Base-by-base conservation (phyloP, 2,797 vertebrate species). In the Ispidina lecontei region DNA sequence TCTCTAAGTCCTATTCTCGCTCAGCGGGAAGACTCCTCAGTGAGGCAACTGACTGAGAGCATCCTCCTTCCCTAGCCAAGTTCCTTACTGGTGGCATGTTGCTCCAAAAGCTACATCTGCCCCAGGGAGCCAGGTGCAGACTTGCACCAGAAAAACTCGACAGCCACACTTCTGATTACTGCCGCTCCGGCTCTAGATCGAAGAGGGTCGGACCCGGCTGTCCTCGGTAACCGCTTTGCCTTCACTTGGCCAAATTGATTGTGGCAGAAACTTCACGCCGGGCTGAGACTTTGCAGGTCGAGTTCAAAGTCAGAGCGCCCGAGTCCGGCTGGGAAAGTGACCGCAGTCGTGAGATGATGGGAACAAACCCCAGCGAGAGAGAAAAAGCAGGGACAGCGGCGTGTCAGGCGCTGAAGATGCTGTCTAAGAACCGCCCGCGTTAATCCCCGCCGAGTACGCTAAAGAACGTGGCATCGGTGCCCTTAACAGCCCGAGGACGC, bases 201-300 rank as follows among this genome's bases (percentile, higher is more conserved):
- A 10, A 0, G 21, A 6, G 15, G 33, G 59, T 31, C 44, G 33
- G 84, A 31, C 15, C 31, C 15, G 12, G 29, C 14, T 3, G 43
- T 5, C 55, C 23, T n/a, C 44, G 10, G 44, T 0, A 77, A 77
- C 63, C 29, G 37, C 72, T 60, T 26, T 1, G 39, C 9, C 31
- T 59, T 28, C n/a, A 14, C 52, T 46, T 0, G 55, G 47, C 59
- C 69, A 4, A 2, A 68, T 0, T 1, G 29, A 11, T 8, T 7
- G 9, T 0, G 39, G 75, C 71, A 63, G 26, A 28, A 91, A 94
- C 75, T 93, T 78, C 81, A 3, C 10, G 5, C 16, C 54, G 41
- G 49, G 35, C 79, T 39, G 44, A 37, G 56, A 39, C 31, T 62
- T 23, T 12, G 52, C 1, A 2, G 10, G 41, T 43, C 78, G 47